Evolutionary conservation across 2,113 vertebrate species (phyloP), one percentile per base, ranked within the genome.

Genomic region (Ophthalmotilapia sp.): DNA sequence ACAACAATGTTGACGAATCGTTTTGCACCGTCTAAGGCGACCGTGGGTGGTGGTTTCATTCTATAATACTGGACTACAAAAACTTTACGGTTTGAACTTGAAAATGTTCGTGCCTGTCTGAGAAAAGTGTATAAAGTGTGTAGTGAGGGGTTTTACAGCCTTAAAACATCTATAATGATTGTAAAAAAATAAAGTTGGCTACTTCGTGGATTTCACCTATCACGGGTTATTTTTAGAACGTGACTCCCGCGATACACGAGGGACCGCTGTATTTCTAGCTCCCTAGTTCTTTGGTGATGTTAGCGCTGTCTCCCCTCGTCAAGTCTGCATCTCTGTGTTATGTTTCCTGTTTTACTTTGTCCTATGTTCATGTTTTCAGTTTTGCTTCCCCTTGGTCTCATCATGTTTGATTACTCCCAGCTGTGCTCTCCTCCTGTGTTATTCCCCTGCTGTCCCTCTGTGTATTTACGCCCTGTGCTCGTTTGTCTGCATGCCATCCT

Each of bases 21-120:
- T 31, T 60, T 60, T 10, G 2, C 56, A 33, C 56, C 0, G 3
- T 33, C 29, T 1, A 60, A 60, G 15, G 5, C 3, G 6, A 33
- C 15, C 2, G 29, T 26, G 26, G 26, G 26, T 26, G 26, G 26
- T 60, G 3, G 56, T 33, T 60, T 60, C 56, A 60, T 60, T 60
- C 15, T 60, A 33, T 6, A 60, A 60, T 1, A 60, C 19, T 53
- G 51, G 19, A n/a, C 51, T 53, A 53, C 9, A n/a, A 53, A 10
- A 53, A 53, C 49, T 53, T n/a, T 6, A 53, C 9, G 5, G 49
- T 53, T 53, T 53, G 49, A 53, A 53, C 19, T 53, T 53, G 49
- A 53, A 53, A 53, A 53, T 53, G 49, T 3, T n/a, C 19, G 0
- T 6, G 49, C 5, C 49, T 10, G 49, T 53, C 19, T 53, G 19